Evolutionary conservation across 1,140 invertebrate species (phyloP), one percentile per base, ranked within the genome.

Genomic region (Temnothorax longispinosus): DNA sequence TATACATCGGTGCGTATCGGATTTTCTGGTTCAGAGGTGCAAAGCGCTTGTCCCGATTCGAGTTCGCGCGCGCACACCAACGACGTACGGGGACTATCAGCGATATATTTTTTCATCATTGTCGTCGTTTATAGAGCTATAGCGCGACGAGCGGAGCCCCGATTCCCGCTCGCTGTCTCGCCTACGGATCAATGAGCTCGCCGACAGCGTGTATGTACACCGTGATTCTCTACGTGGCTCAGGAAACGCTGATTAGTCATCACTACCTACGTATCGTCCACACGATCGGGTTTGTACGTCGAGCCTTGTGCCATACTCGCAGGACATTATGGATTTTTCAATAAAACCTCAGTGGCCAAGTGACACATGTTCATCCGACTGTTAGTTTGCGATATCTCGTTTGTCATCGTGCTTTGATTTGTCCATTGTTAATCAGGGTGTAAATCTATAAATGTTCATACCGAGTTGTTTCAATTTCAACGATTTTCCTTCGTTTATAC

Each of bases 11-110:
- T 47, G 62, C 64, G 77, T 81, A 81, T 81, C 77, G 77, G 65
- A 81, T 81, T 81, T 81, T 81, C 77, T 81, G 77, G 64, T 81
- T 71, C 64, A 81, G 78, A 81, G 78, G 78, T 81, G 78, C 78
- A 81, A 81, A 81, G 65, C 64, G 64, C 64, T 71, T 71, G 78
- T 81, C 72, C 64, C 64, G 78, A 81, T 81, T 71, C 67, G 50
- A 54, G 77, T 52, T 81, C 47, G 47, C 64, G 64, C 38, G 41
- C 78, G 62, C 38, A 21, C 78, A 3, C 15, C 78, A 65, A 65
- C 44, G 44, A 21, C 21, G 21, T 21, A 21, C n/a, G 47, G 35
- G n/a, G 77, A 10, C 78, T 56, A 81, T 81, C 78, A 56, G 38
- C 50, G 78, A 44, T 71, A 58, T 81, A 81, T 81, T 71, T 81